These are phyloP conservation scores for Nyleta sp. DNA, from an alignment of 2,888 invertebrate genomes.

Conservation along the genomic window DNA sequence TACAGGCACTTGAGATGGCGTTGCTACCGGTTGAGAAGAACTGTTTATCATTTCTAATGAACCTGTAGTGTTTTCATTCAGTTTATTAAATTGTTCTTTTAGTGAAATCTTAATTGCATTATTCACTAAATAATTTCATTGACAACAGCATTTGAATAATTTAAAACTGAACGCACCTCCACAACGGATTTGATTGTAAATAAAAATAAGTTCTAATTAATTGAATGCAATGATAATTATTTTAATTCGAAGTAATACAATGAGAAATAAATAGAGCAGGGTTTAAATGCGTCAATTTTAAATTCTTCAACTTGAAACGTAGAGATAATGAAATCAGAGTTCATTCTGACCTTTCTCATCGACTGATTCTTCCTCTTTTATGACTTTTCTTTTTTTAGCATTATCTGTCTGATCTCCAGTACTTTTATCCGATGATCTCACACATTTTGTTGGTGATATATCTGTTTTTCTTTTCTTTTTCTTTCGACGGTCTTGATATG, in stretches of 20 bases:
- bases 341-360: conserved; percentile 75
- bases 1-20: conserved; percentile 69
- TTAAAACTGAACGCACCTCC: too few relatives aligned
- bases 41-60: conserved; percentile 40
- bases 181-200: too few relatives aligned
- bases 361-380: conserved; percentile 70
- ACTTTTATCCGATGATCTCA: conserved; percentile 40
- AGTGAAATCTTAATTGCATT: background rate
- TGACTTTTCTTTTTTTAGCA: conserved; percentile 70
- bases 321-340: too few relatives aligned
- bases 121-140: background rate
- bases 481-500: conserved; percentile 83
- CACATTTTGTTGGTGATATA: conserved; percentile 52
- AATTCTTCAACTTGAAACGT: background rate
- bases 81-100: background rate
- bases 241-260: too few relatives aligned
- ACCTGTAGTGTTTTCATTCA: too few relatives aligned
- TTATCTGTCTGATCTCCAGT: conserved; percentile 63
- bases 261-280: too few relatives aligned
- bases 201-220: too few relatives aligned
- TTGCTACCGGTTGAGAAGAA: conserved; percentile 51
- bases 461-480: conserved; percentile 83
- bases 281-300: too few relatives aligned
- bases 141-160: too few relatives aligned
- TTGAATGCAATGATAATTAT: too few relatives aligned